These are phyloP conservation scores for Zaprionus obscuricornis DNA, from an alignment of 2,888 invertebrate genomes.

Conservation along the genomic window DNA sequence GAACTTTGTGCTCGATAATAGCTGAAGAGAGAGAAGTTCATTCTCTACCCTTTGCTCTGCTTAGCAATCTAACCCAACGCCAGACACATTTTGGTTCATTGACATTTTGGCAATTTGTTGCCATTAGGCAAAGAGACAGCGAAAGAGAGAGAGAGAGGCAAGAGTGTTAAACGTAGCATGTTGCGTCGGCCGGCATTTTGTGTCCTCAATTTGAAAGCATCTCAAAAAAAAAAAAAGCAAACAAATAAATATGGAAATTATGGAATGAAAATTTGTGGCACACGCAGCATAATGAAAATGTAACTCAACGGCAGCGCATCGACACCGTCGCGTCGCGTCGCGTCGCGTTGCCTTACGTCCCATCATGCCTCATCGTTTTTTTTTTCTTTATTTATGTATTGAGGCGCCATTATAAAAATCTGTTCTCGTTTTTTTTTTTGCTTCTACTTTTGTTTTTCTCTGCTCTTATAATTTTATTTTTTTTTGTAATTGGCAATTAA, in stretches of 20 bases:
- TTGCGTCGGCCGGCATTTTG: conserved; percentile 35
- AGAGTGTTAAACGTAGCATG: background rate
- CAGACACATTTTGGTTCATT: conserved; percentile 68
- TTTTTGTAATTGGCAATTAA: conserved; percentile 55
- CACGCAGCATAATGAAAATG: conserved; percentile 66
- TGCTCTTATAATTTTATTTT: conserved; percentile 34
- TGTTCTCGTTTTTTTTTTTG: background rate
- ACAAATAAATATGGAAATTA: conserved; percentile 61
- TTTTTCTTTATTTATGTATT: conserved; percentile 2
- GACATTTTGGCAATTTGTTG: conserved; percentile 72
- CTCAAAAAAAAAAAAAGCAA: conserved; percentile 42
- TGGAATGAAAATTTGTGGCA: conserved; percentile 24
- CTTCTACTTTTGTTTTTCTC: background rate
- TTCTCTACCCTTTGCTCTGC: background rate
- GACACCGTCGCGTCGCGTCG: background rate
- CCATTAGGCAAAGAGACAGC: conserved; percentile 51
- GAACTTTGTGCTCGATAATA: conserved; percentile 70
- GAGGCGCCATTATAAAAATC: conserved; percentile 30
- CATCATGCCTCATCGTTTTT: too few relatives aligned
- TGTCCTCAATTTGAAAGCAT: conserved; percentile 59
- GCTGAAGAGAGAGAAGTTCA: too few relatives aligned
- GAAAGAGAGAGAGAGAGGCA: background rate
- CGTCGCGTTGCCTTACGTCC: too few relatives aligned
- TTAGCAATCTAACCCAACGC: background rate
- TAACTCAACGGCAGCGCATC: conserved; percentile 38